A percentile compares a stretch with the other conserved stretches of the same genome.
These are phyloP conservation scores for Ciconia boyciana DNA, from an alignment of 2,113 vertebrate genomes.

Conservation along the genomic window DNA sequence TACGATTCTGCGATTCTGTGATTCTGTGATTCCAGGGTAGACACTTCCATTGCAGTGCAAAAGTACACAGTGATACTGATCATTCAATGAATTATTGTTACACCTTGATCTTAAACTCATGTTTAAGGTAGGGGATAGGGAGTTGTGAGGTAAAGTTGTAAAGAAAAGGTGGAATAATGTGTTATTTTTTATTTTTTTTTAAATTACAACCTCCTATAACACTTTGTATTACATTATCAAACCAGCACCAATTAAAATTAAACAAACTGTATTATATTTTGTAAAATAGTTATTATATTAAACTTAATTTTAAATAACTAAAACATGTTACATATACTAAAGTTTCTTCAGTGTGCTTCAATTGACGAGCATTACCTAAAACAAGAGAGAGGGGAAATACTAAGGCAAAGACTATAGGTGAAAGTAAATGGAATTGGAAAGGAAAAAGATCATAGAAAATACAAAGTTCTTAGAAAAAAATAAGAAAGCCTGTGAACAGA, in stretches of 20 bases:
- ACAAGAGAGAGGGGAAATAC: not conserved
- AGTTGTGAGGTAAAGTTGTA: not conserved
- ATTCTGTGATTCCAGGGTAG: not conserved
- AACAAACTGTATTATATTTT: not conserved
- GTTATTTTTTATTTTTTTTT: not conserved
- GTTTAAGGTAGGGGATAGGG: fast-evolving
- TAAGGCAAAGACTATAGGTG: not conserved
- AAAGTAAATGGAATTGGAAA: not conserved
- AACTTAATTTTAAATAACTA: not conserved
- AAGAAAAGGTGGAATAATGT: not conserved
- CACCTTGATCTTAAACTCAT: not conserved
- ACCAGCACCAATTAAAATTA: not conserved
- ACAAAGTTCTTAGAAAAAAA: not conserved
- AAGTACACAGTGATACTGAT: not conserved
- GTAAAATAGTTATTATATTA: not conserved
- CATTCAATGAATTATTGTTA: not conserved
- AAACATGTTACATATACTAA: not conserved
- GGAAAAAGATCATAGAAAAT: not conserved
- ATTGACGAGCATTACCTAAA: not conserved
- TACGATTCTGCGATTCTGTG: no score
- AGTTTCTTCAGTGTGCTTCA: not conserved
- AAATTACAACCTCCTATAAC: not conserved
- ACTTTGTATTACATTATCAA: not conserved
- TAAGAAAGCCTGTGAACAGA: not conserved
- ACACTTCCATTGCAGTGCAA: not conserved